phyloP scores from a whole-genome alignment of 2,113 vertebrate genomes.

The Ptychochromis oligacanthus region DNA sequence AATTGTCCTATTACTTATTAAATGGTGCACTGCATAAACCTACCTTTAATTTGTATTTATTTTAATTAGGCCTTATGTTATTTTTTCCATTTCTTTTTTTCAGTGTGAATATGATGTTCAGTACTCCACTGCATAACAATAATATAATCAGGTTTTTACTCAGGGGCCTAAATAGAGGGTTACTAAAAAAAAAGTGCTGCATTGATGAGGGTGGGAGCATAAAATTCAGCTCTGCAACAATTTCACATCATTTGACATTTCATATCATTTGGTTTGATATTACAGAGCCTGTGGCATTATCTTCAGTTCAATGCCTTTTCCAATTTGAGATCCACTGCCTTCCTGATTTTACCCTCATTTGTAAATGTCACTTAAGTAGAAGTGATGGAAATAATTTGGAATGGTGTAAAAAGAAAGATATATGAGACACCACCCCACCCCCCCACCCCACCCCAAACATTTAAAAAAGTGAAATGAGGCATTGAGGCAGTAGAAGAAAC shows the following conservation, averaged over 20 bases:
- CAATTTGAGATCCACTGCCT: constrained; percentile 75
- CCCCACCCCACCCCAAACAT: too few relatives aligned
- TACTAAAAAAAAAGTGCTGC: constrained; percentile 49
- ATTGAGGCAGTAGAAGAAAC: not conserved
- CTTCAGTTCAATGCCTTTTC: constrained; percentile 77
- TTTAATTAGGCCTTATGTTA: constrained; percentile 2
- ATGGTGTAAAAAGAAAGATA: constrained; percentile 43
- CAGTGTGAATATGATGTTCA: constrained; percentile 10
- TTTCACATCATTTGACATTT: constrained; percentile 81
- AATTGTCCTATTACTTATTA: constrained; percentile 35
- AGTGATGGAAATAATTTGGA: constrained; percentile 75
- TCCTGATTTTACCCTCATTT: constrained; percentile 78
- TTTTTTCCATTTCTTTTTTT: not conserved
- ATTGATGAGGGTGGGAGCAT: constrained; percentile 57
- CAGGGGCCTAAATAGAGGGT: constrained; percentile 17
- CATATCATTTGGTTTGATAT: constrained; percentile 77
- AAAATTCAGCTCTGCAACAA: constrained; percentile 64
- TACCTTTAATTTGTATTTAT: constrained; percentile 43
- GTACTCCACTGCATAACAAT: constrained; percentile 2
- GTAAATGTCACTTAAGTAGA: constrained; percentile 80
- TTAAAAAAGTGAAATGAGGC: not conserved
- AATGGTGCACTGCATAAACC: constrained; percentile 26
- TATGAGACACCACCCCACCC: too few relatives aligned
- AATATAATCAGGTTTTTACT: constrained; percentile 31
- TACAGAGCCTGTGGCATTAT: constrained; percentile 77